Base-by-base conservation (phyloP, 2,888 invertebrate species). In the Caenorhabditis sp. region DNA sequence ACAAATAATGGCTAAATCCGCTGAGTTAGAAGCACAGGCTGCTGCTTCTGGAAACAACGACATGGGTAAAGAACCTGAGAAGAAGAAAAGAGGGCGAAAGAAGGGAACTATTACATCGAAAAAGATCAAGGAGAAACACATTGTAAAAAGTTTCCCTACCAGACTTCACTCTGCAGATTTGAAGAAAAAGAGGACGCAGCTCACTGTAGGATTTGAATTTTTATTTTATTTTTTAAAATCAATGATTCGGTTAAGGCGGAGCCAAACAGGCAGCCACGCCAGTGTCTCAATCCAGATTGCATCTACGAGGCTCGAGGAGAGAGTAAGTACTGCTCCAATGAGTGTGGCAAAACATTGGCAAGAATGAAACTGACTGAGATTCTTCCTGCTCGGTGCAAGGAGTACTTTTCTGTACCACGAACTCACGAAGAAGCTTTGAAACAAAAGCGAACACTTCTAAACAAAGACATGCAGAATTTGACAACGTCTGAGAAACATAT, bases 271-370 rank as follows among this genome's bases (percentile, higher is more conserved):
- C 84, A 86, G 20, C 91, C 93, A 0, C 90, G 93, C 0, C 97
- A 98, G 87, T 99, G 98, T 89, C 94, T 94, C 88, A 97, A 97
- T 0, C 96, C 96, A 0, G 93, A 93, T 61, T 99, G 99, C 90
- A 92, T 92, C 0, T 92, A 93, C 70, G 93, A 93, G 39, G 94
- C 96, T 0, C 91, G 93, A 0, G 15, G 15, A 1, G 55, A 62
- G 7, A 62, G 62, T 50, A 82, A 83, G 17, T 83, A 82, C 61
- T 83, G 83, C 41, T 76, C 78, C 4, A 76, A 79, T 7, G 76
- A 70, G 2, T 83, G 83, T 43, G 83, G 81, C 17, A 45, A 7
- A 41, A 27, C 30, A 4, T 35, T 76, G 20, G 70, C 76, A 0
- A 27, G 13, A 15, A 32, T 70, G 53, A 30, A 62, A 20, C 50